These are phyloP conservation scores for Eulithis prunata DNA, from an alignment of 2,888 invertebrate species.

Conservation along the genomic window DNA sequence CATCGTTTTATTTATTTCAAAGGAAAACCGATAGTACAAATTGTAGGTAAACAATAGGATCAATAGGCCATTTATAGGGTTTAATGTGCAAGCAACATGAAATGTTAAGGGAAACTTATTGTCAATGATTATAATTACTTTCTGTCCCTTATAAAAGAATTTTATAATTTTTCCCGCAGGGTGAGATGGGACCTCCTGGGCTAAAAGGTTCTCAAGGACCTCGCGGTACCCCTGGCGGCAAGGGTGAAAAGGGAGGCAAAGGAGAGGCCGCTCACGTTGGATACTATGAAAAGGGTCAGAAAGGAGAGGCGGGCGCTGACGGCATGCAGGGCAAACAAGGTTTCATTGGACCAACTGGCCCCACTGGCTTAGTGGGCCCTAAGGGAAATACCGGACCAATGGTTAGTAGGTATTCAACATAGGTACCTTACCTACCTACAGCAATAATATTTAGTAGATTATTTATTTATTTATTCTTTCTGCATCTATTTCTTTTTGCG, in stretches of 20 bases:
- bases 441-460: too few relatives aligned
- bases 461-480: too few relatives aligned
- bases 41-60: too few relatives aligned
- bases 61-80: too few relatives aligned
- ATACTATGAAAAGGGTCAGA: constrained; percentile 90
- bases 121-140: too few relatives aligned
- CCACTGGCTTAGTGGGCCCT: constrained; percentile 83
- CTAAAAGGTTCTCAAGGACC: constrained; percentile 89
- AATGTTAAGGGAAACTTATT: too few relatives aligned
- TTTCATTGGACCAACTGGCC: constrained; percentile 86
- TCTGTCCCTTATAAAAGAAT: too few relatives aligned
- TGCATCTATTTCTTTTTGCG: too few relatives aligned
- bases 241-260: constrained; percentile 89
- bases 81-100: too few relatives aligned
- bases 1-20: too few relatives aligned
- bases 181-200: constrained; percentile 89
- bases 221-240: constrained; percentile 88
- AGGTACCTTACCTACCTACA: not conserved
- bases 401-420: constrained; percentile 63
- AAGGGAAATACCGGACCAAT: constrained; percentile 86
- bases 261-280: constrained; percentile 92
- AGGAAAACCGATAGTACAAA: too few relatives aligned
- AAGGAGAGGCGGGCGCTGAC: constrained; percentile 92
- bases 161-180: constrained; percentile 72
- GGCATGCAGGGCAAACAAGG: constrained; percentile 89